Evolutionary conservation across 2,888 invertebrate genomes (phyloP).

Genomic region (Cyclophora albipunctata): DNA sequence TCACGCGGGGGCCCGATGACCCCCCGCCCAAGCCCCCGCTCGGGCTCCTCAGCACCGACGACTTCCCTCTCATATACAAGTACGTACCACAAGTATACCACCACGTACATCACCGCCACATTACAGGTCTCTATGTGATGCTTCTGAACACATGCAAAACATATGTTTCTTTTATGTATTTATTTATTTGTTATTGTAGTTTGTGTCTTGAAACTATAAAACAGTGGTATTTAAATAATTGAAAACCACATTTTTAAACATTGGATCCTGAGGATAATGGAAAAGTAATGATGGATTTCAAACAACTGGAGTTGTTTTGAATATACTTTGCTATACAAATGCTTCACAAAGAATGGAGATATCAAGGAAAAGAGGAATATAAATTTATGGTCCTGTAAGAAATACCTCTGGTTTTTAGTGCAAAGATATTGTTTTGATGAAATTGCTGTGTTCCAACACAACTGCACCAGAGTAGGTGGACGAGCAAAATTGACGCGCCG

Average conservation of each 20-base stretch:
- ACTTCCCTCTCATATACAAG: conserved; percentile 89
- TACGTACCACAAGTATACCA: conserved; percentile 66
- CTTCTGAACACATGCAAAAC: conserved; percentile 35
- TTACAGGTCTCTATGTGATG: conserved; percentile 42
- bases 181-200: conserved; percentile 49
- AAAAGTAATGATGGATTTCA: conserved; percentile 8
- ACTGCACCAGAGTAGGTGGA: conserved; percentile 40
- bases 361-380: no score
- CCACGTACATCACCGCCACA: conserved; percentile 43
- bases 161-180: conserved; percentile 39
- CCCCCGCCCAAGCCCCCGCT: conserved; percentile 83
- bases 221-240: conserved; percentile 43
- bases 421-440: conserved; percentile 9
- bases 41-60: conserved; percentile 88
- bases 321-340: no score
- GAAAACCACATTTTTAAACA: conserved; percentile 8
- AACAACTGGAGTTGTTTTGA: conserved; percentile 1
- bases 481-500: conserved; percentile 24
- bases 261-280: conserved; percentile 3
- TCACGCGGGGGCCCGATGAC: conserved; percentile 80
- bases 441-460: conserved; percentile 22
- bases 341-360: no score
- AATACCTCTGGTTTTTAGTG: conserved; percentile 39
- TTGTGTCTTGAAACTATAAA: conserved; percentile 42
- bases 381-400: conserved; percentile 2